Evolutionary conservation across 2,113 vertebrate genomes (phyloP).

Genomic region (Ondatra zibethicus): DNA sequence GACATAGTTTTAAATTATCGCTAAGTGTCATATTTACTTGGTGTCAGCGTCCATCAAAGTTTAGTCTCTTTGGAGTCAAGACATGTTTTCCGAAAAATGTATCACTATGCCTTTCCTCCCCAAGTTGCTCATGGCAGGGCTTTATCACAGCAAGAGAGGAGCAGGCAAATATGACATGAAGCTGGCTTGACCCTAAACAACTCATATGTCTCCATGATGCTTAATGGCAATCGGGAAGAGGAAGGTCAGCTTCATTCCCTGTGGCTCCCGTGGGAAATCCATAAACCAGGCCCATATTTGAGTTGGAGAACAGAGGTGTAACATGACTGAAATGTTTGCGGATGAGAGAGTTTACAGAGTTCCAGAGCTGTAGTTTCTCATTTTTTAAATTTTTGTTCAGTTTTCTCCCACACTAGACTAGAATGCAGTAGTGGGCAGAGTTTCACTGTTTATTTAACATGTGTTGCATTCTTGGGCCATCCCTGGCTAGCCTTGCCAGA

Average conservation of each 20-base stretch:
- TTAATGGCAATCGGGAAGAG: neutral
- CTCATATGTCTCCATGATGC: rapidly evolving
- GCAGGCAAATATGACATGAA: neutral
- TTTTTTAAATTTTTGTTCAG: neutral
- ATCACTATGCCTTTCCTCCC: neutral
- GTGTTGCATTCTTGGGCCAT: slow-evolving; percentile 13
- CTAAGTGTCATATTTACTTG: neutral
- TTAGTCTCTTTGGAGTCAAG: neutral
- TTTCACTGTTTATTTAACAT: slow-evolving; percentile 49
- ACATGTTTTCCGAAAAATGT: neutral
- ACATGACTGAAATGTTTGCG: neutral
- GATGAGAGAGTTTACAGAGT: neutral
- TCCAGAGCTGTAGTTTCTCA: neutral
- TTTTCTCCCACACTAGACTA: neutral
- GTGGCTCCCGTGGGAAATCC: neutral
- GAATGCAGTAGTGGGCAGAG: neutral
- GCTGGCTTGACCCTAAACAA: neutral
- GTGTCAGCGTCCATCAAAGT: neutral
- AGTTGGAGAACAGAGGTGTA: neutral
- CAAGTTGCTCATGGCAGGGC: neutral
- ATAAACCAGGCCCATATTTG: neutral
- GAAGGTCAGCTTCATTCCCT: neutral
- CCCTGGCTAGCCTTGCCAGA: slow-evolving; percentile 2
- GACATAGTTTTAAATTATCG: neutral
- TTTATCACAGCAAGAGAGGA: neutral